These are phyloP conservation scores for Cryptocephalus primarius DNA, from an alignment of 2,888 invertebrate species.

Conservation along the genomic window DNA sequence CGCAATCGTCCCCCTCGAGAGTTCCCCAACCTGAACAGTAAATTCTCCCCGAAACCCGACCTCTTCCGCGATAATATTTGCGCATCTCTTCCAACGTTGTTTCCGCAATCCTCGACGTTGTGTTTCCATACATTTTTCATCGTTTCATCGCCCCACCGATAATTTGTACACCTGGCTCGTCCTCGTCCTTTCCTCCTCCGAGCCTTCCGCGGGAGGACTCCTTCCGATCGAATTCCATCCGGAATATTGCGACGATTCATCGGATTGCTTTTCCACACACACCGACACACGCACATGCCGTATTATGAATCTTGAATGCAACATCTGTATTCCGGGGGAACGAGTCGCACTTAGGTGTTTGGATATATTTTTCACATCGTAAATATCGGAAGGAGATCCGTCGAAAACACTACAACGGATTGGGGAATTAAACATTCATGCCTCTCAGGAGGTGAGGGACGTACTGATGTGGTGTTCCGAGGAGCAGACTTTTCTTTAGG, in stretches of 20 bases:
- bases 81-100: too few species aligned
- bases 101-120: too few species aligned
- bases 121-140: too few species aligned
- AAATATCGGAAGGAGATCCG: constrained; percentile 24
- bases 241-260: constrained; percentile 34
- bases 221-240: constrained; percentile 34
- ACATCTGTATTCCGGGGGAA: constrained; percentile 33
- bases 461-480: too few species aligned
- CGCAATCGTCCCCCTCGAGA: too few species aligned
- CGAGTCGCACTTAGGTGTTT: constrained; percentile 26
- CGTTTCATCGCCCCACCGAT: background rate
- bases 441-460: background rate
- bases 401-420: constrained; percentile 25
- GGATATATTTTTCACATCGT: constrained; percentile 22
- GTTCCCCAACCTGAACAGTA: too few species aligned
- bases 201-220: constrained; percentile 5
- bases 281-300: constrained; percentile 23
- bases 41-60: too few species aligned
- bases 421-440: constrained; percentile 30
- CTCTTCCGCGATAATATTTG: too few species aligned
- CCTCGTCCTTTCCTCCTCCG: background rate
- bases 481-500: too few species aligned
- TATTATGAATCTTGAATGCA: constrained; percentile 38
- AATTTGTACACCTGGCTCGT: background rate
- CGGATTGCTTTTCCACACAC: constrained; percentile 33